Evolutionary conservation across 1,140 invertebrate species (phyloP).

Genomic region (Elymnias hypermnestra): DNA sequence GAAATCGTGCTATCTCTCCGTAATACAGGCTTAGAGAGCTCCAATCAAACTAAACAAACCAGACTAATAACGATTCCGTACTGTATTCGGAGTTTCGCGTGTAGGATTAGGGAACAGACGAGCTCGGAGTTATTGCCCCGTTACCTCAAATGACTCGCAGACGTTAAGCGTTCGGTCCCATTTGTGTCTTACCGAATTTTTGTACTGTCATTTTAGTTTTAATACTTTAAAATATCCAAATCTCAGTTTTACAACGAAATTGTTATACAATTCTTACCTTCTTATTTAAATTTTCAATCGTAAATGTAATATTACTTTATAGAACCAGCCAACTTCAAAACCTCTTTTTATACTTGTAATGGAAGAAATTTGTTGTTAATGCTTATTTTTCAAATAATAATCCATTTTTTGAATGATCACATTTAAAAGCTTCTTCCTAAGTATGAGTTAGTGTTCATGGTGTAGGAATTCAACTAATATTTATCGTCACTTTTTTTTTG

Average conservation of each 20-base stretch:
- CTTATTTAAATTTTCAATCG: too few species aligned
- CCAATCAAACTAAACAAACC: conserved; percentile 73
- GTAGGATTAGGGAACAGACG: conserved; percentile 57
- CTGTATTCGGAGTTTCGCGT: conserved; percentile 61
- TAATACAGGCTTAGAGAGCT: conserved; percentile 61
- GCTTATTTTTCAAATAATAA: too few species aligned
- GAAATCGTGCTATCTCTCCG: conserved; percentile 67
- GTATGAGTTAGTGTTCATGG: too few species aligned
- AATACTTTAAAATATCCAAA: conserved; percentile 1
- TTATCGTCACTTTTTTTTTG: too few species aligned
- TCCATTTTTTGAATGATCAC: too few species aligned
- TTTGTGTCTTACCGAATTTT: conserved; percentile 12
- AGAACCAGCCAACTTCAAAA: too few species aligned
- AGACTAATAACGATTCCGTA: conserved; percentile 67
- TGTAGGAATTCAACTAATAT: too few species aligned
- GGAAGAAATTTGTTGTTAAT: too few species aligned
- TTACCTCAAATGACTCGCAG: conserved; percentile 52
- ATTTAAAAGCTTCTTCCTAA: too few species aligned
- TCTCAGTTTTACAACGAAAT: conserved; percentile 2
- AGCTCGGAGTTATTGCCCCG: conserved; percentile 58
- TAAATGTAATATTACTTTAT: too few species aligned
- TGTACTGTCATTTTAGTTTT: conserved; percentile 7
- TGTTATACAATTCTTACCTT: background rate
- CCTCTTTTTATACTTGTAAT: too few species aligned
- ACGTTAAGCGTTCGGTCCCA: conserved; percentile 6